These are phyloP conservation scores for Crenichthys baileyi DNA, from an alignment of 2,797 vertebrate species.

Conservation along the genomic window DNA sequence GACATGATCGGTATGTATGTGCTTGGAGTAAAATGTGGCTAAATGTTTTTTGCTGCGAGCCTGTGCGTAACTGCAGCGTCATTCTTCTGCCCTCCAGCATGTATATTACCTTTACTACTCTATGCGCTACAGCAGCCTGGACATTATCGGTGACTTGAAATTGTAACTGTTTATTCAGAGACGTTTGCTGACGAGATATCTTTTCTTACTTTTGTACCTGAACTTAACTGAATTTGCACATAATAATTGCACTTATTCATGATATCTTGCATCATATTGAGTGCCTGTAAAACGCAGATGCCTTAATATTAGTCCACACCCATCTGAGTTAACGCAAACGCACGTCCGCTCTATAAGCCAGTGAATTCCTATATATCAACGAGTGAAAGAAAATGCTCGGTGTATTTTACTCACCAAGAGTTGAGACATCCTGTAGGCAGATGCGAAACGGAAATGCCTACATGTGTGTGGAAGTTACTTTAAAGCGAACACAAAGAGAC, in stretches of 20 bases:
- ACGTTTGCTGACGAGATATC: not conserved
- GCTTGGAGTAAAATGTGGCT: slow-evolving; percentile 1
- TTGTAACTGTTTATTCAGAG: not conserved
- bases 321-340: slow-evolving; percentile 9
- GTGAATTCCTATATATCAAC: slow-evolving; percentile 8
- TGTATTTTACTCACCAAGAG: not conserved
- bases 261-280: not conserved
- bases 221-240: not conserved
- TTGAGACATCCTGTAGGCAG: slow-evolving; percentile 17
- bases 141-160: not conserved
- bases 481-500: not conserved
- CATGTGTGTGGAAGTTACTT: slow-evolving; percentile 6
- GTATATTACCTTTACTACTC: not conserved
- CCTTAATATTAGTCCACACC: slow-evolving; percentile 27
- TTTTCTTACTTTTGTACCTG: not conserved
- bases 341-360: slow-evolving; percentile 1
- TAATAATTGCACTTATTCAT: not conserved
- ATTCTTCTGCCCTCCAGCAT: not conserved
- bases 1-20: slow-evolving; percentile 24
- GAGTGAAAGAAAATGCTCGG: not conserved
- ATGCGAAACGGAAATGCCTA: slow-evolving; percentile 23
- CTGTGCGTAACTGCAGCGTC: not conserved
- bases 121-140: not conserved
- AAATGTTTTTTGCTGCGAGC: slow-evolving; percentile 13
- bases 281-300: not conserved